A percentile compares a stretch with the other conserved stretches of the same genome.
phyloP scores from a whole-genome alignment of 1,140 invertebrate species.

The Drosophila chauvacae region DNA sequence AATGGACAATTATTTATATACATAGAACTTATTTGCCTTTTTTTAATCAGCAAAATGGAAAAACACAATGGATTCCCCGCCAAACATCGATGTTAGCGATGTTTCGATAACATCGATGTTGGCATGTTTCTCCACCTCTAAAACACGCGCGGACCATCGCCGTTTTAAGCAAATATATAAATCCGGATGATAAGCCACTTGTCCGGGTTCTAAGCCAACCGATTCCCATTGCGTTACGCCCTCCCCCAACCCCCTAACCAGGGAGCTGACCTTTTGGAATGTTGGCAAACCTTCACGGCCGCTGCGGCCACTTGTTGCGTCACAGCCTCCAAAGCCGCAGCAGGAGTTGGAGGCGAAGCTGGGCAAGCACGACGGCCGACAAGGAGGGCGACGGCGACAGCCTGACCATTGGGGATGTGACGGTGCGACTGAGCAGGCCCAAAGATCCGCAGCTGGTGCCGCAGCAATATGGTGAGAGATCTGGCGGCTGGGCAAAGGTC shows the following conservation, averaged over 20 bases:
- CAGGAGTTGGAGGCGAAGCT: slow-evolving; percentile 26
- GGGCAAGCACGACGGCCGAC: slow-evolving; percentile 8
- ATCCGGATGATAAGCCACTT: neutral
- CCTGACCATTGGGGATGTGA: slow-evolving; percentile 91
- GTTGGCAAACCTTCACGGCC: slow-evolving; percentile 30
- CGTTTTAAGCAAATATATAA: slow-evolving; percentile 11
- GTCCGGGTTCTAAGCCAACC: neutral
- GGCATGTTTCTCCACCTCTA: too few species aligned
- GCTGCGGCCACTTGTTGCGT: slow-evolving; percentile 53
- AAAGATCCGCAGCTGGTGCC: slow-evolving; percentile 93
- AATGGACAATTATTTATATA: too few species aligned
- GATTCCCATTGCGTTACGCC: neutral
- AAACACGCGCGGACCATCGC: slow-evolving; percentile 24
- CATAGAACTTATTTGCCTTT: too few species aligned
- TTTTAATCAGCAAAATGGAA: too few species aligned
- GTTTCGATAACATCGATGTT: too few species aligned
- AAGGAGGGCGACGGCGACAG: slow-evolving; percentile 38
- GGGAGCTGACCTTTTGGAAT: slow-evolving; percentile 5
- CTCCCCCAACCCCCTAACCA: neutral
- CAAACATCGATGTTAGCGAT: too few species aligned
- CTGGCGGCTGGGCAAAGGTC: slow-evolving; percentile 45
- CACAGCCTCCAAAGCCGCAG: slow-evolving; percentile 36
- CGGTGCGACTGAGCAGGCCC: slow-evolving; percentile 87
- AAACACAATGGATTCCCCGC: too few species aligned
- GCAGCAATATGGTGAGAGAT: slow-evolving; percentile 89